Conservation (phyloP, 2,888 invertebrate genomes). For the Melipona beecheii region DNA sequence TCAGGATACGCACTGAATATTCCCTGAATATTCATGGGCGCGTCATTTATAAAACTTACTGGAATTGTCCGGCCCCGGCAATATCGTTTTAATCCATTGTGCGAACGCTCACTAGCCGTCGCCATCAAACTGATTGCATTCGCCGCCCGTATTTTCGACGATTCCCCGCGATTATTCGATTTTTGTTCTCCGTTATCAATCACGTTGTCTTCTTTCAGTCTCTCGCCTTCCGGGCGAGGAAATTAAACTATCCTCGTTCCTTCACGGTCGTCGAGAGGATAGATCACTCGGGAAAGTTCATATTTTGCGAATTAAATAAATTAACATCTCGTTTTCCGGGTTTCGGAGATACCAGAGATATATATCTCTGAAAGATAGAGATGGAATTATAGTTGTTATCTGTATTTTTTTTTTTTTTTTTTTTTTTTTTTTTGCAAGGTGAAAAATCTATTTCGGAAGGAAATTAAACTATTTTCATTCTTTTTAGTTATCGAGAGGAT, state of each 20-base stretch:
- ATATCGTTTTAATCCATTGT: constrained; percentile 57
- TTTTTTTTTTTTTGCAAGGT: too few species aligned
- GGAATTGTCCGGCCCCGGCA: constrained; percentile 26
- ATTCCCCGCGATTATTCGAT: not conserved
- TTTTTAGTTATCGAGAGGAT: too few species aligned
- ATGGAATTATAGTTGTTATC: too few species aligned
- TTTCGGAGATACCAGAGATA: too few species aligned
- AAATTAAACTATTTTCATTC: too few species aligned
- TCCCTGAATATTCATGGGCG: constrained; percentile 25
- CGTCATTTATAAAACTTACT: constrained; percentile 44
- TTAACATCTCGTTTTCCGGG: too few species aligned
- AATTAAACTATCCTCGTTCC: not conserved
- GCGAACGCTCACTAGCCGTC: not conserved
- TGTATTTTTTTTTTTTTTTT: too few species aligned
- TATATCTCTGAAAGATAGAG: too few species aligned
- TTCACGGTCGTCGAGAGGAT: not conserved
- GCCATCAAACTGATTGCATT: constrained; percentile 39
- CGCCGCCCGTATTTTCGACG: not conserved
- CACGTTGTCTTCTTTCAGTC: not conserved
- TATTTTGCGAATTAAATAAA: too few species aligned
- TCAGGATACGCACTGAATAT: not conserved
- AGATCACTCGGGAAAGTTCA: too few species aligned
- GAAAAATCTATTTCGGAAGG: too few species aligned
- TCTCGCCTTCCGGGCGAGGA: not conserved
- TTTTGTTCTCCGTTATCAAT: not conserved